Evolutionary conservation across 2,888 invertebrate species (phyloP), one percentile per base, ranked within the genome.

Genomic region (Ethmia dodecea): DNA sequence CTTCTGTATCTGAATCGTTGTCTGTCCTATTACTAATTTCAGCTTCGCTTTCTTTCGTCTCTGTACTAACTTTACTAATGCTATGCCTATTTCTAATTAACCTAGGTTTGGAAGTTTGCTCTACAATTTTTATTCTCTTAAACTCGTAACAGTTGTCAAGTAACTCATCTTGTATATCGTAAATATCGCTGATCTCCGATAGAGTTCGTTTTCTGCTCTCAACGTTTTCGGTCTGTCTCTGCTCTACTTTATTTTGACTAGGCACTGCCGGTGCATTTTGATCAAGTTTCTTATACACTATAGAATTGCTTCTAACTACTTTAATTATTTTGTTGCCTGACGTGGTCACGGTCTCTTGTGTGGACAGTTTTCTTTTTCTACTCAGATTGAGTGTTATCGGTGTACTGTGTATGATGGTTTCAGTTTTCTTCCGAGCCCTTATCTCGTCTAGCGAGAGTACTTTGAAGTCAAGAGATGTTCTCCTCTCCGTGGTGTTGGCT

Each of bases 361-460:
- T 78, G 1, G 83, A 79, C 9, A 77, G 41, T 43, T 80, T 84
- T 35, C 84, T 59, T 52, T 84, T 86, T 13, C 81, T 63, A 38
- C 51, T 70, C 20, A 84, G 44, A 31, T 76, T 84, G 1, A 84
- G 44, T 0, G 76, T 75, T 28, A 80, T 81, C 0, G 75, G 78
- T 14, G 61, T 57, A 0, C 48, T 45, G 35, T 61, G 66, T 33
- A 70, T 42, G 9, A 70, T 43, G 0, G 71, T 55, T 5, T 60
- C 60, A 1, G 45, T 53, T 41, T 73, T 80, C 48, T 79, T 80
- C 29, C 66, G 57, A 0, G 83, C 86, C 33, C 86, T 55, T 6
- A 88, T 88, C 52, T 89, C 88, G n/a, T 87, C 86, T 4, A 88
- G 60, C 0, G 88, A 83, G 9, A 88, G 49, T 0, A 88, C 61